phyloP scores from a whole-genome alignment of 2,797 vertebrate genomes.

The Coluber constrictor region DNA sequence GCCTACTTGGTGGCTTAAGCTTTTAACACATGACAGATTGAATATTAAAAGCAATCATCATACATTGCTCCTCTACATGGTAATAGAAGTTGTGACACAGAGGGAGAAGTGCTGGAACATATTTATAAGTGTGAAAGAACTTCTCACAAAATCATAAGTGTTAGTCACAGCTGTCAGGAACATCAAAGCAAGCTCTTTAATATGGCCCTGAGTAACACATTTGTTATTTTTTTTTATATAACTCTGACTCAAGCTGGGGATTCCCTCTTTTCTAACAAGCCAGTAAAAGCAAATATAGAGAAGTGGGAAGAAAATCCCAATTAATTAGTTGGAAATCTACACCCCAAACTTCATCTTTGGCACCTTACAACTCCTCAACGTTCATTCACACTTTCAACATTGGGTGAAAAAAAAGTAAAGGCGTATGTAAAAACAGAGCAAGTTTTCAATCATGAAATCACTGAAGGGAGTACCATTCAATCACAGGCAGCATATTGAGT shows the following conservation, averaged over 20 bases:
- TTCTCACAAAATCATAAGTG: slow-evolving; percentile 5
- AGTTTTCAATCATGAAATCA: neutral
- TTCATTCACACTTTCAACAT: neutral
- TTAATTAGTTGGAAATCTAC: neutral
- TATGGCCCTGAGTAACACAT: neutral
- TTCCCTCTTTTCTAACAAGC: neutral
- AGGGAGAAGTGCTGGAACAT: neutral
- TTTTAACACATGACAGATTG: neutral
- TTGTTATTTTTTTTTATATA: neutral
- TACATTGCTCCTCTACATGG: neutral
- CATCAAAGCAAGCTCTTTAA: neutral
- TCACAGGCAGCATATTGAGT: neutral
- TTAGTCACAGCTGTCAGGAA: slow-evolving; percentile 23
- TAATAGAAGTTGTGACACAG: neutral
- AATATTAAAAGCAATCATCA: neutral
- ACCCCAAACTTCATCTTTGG: neutral
- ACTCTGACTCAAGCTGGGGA: neutral
- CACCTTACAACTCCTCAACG: neutral
- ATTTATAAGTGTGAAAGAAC: slow-evolving; percentile 25
- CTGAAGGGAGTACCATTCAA: neutral
- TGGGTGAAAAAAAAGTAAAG: neutral
- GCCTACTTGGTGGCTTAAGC: neutral
- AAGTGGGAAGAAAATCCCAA: neutral
- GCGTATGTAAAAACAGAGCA: neutral
- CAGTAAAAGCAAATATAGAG: neutral